Percentiles rank a stretch among this genome's conserved stretches.
These are phyloP conservation scores for Drosophila bifasciata DNA, from an alignment of 1,140 invertebrate species.

Conservation along the genomic window DNA sequence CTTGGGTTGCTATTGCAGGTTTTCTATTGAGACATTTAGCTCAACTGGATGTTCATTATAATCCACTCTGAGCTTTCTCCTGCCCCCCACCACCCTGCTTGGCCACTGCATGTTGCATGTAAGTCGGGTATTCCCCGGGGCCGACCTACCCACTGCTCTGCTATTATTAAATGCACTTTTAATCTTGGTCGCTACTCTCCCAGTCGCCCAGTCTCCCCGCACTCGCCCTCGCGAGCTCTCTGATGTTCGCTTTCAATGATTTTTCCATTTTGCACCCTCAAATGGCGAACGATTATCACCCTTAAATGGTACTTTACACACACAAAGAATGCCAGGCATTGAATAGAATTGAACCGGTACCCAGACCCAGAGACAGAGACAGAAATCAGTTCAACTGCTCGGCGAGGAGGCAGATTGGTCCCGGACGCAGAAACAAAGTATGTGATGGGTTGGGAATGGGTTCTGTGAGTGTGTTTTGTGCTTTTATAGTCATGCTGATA, in stretches of 20 bases:
- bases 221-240: constrained; percentile 1
- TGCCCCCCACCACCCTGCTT: constrained; percentile 7
- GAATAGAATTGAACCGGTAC: constrained; percentile 72
- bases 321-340: constrained; percentile 79
- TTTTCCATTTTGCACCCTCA: constrained; percentile 82
- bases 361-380: constrained; percentile 18
- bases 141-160: constrained; percentile 51
- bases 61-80: constrained; percentile 65
- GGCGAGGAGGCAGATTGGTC: constrained; percentile 45
- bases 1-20: not conserved
- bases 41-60: constrained; percentile 81
- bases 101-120: constrained; percentile 52
- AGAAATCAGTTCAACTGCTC: constrained; percentile 43
- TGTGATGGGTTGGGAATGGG: constrained; percentile 6
- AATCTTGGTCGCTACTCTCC: constrained; percentile 60
- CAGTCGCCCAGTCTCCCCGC: not conserved
- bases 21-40: constrained; percentile 76
- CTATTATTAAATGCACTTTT: constrained; percentile 84
- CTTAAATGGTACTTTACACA: constrained; percentile 84
- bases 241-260: constrained; percentile 75
- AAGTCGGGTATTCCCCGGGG: constrained; percentile 70
- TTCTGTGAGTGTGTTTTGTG: constrained; percentile 23
- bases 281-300: constrained; percentile 83
- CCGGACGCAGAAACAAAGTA: constrained; percentile 45
- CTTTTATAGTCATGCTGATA: constrained; percentile 66